Evolutionary conservation across 23 tunicate species (phyloP), one percentile per base, ranked within the genome.

Genomic region (Corella eumyota): DNA sequence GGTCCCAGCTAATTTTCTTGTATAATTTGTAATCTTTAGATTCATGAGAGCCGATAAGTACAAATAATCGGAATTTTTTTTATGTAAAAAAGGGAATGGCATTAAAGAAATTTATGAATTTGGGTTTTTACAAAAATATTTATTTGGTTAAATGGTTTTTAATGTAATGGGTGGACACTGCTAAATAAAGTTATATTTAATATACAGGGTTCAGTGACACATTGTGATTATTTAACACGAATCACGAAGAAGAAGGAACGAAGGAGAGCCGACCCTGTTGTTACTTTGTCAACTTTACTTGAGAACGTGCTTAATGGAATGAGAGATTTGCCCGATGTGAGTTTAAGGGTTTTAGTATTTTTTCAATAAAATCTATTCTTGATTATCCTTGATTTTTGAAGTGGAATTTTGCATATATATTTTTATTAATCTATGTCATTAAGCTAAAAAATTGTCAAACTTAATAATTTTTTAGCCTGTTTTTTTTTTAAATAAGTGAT

Each of bases 191-290:
- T 19, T 9, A 6, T 51, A 19, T 11, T 51, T 7, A 7, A 7
- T 5, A 51, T 19, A 23, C 55, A 67, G 76, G 72, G 85, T 27
- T 77, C 85, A 20, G 75, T 60, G 25, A 70, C 68, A 7, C 85
- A 77, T 51, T 78, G 81, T 31, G 96, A 88, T 46, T 88, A 88
- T 45, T 58, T 88, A 77, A 88, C 87, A 26, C 67, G 98, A 15
- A 92, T 79, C 34, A 77, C 85, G 32, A 76, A 92, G 71, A 92
- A 92, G 76, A 83, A 83, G 24, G 98, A 92, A 32, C 40, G 98
- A 61, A 71, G 64, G 30, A 32, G 98, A 48, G 93, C 93, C 17
- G 98, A 92, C 58, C 98, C 98, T 0, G 70, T 68, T 23, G 98
- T 92, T 9, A 72, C 98, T 11, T 49, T 92, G 32, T 81, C 92